Evolutionary conservation across 2,113 vertebrate species (phyloP), one percentile per base, ranked within the genome.

Genomic region (Myotis brandtii): DNA sequence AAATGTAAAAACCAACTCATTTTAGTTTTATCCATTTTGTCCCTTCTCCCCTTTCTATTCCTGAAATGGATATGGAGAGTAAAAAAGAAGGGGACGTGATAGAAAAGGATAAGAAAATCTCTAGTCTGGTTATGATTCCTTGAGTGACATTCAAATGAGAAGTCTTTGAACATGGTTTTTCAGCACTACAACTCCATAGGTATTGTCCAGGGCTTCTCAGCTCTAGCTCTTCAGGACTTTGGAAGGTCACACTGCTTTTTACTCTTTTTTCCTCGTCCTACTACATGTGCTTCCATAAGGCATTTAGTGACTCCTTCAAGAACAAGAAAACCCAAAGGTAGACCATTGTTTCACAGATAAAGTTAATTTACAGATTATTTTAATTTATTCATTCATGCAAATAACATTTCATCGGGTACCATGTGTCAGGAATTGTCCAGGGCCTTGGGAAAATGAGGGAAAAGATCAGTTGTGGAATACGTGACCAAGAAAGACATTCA

Each of bases 241-340:
- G 9, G 10, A 50, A 11, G 25, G 12, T 81, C 54, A 37, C 18
- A 64, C 46, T 54, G 66, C 32, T 7, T 67, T 86, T 64, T 59
- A 67, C 13, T 79, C 30, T 69, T 48, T 67, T 50, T 66, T 88
- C 20, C 67, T 75, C 56, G 2, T 82, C 32, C 66, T 88, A 21
- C 56, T n/a, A 67, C 10, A 76, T 32, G 6, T 50, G 46, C 30
- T 77, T 56, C 67, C 54, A 27, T 16, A 27, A 75, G 54, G 12
- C 5, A 70, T 80, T 81, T 66, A 73, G 37, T 46, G 66, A 34
- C 34, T 81, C 9, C 21, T 70, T 84, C 80, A 81, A 67, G 10
- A 67, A 75, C 25, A 93, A 91, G 54, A 91, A 75, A 69, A 91
- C n/a, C 16, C 67, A 91, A 91, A 86, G 21, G 13, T 16, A 87